phyloP scores from a whole-genome alignment of 2,888 invertebrate species.

The Electrophaes corylata region DNA sequence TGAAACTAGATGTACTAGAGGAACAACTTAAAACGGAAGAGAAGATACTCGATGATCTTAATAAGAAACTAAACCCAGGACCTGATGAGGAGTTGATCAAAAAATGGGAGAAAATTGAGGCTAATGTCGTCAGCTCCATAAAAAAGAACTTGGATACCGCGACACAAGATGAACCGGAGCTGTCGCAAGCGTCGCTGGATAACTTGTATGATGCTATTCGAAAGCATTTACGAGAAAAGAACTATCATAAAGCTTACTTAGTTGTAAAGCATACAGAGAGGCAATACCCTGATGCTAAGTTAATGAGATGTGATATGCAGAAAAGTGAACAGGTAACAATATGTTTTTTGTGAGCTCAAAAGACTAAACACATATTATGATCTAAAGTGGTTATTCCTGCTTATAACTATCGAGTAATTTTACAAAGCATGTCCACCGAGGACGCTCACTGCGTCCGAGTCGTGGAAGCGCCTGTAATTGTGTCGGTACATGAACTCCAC shows the following conservation, averaged over 20 bases:
- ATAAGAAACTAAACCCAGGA: conserved; percentile 74
- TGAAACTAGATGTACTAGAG: conserved; percentile 83
- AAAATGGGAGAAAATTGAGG: conserved; percentile 82
- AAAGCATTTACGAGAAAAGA: conserved; percentile 70
- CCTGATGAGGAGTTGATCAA: conserved; percentile 72
- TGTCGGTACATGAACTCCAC: no score
- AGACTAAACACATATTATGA: no score
- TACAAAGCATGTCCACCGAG: neutral
- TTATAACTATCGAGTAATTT: no score
- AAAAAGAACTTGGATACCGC: conserved; percentile 73
- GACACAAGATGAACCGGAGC: conserved; percentile 75
- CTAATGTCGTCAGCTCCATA: conserved; percentile 77
- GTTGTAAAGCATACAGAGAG: conserved; percentile 77
- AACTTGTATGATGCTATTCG: conserved; percentile 74
- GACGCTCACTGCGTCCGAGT: no score
- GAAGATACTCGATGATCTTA: conserved; percentile 86
- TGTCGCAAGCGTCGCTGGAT: conserved; percentile 73
- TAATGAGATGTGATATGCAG: conserved; percentile 75
- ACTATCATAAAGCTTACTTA: conserved; percentile 81
- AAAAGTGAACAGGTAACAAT: conserved; percentile 75
- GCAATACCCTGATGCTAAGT: conserved; percentile 75
- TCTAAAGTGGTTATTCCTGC: no score
- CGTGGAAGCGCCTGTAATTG: no score
- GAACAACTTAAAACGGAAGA: conserved; percentile 85
- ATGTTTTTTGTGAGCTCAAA: no score